Evolutionary conservation across 2,113 vertebrate species (phyloP), one percentile per base, ranked within the genome.

Genomic region (Chaetodon auriga): DNA sequence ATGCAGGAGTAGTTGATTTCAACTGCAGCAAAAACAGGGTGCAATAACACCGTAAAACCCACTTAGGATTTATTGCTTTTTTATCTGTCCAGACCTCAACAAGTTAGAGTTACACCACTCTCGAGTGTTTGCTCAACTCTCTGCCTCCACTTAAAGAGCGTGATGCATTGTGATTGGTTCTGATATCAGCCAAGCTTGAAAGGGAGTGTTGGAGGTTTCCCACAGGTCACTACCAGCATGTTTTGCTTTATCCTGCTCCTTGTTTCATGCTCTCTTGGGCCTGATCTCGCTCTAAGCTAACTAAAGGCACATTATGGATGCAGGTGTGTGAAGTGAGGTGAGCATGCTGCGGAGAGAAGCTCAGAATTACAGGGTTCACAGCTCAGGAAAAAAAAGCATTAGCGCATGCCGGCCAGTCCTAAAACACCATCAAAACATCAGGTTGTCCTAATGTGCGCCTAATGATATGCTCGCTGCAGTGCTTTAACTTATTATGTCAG

Each of bases 201-300:
- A 83, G 75, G 48, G 19, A 75, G 66, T 30, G 49, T 41, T 53
- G 45, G 65, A 82, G 62, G 70, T 83, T 81, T 87, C 57, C 66
- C 75, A 80, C 64, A 78, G 84, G 73, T 90, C 85, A 90, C 43
- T 45, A 49, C 41, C 63, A 58, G 54, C n/a, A 71, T 85, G 77
- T 81, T 92, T 85, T 62, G 38, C 25, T 63, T 90, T 18, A 76
- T 54, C 49, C 76, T 71, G 65, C 25, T 73, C n/a, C 73, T 81
- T 81, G 68, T 74, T 87, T 86, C 58, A 80, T 71, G 79, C 85
- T 82, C 46, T 80, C 74, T 72, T 43, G 25, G n/a, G 41, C 36
- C 49, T 82, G 68, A 88, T 68, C 78, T 80, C 12, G 1, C 74
- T 80, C 43, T 85, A 55, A 83, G 71, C 63, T 82, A 66, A 74